These are phyloP conservation scores for Varanus salvator DNA, from an alignment of 2,113 vertebrate species.

Conservation along the genomic window DNA sequence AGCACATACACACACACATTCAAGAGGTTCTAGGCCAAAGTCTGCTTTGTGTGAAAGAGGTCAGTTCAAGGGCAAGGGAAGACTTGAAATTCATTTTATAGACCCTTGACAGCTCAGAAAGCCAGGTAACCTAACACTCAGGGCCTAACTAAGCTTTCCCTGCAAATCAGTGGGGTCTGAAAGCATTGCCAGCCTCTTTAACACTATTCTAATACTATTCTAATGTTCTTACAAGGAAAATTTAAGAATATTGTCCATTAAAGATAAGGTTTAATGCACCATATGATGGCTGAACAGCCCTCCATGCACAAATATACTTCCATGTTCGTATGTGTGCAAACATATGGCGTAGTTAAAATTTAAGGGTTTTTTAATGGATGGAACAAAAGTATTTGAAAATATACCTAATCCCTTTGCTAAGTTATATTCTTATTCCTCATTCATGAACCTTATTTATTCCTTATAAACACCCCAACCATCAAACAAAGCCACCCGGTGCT, in stretches of 20 bases:
- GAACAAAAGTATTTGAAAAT: neutral
- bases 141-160: neutral
- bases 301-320: neutral
- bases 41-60: conserved; percentile 9
- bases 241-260: too few relatives aligned
- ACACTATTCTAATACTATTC: conserved; percentile 12
- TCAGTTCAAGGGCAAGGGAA: neutral
- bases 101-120: too few relatives aligned
- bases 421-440: neutral
- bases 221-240: conserved; percentile 28
- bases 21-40: neutral
- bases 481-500: neutral
- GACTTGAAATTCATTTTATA: neutral
- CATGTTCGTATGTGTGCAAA: neutral
- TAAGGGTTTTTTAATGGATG: neutral
- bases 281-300: neutral
- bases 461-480: neutral
- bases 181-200: neutral
- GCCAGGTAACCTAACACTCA: conserved; percentile 4
- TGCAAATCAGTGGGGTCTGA: neutral
- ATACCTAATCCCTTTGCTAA: neutral
- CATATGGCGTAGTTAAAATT: neutral
- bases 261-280: too few relatives aligned
- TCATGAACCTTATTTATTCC: neutral
- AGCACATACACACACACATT: neutral